Evolutionary conservation across 2,113 vertebrate species (phyloP), one percentile per base, ranked within the genome.

Genomic region (Thryonomys swinderianus): DNA sequence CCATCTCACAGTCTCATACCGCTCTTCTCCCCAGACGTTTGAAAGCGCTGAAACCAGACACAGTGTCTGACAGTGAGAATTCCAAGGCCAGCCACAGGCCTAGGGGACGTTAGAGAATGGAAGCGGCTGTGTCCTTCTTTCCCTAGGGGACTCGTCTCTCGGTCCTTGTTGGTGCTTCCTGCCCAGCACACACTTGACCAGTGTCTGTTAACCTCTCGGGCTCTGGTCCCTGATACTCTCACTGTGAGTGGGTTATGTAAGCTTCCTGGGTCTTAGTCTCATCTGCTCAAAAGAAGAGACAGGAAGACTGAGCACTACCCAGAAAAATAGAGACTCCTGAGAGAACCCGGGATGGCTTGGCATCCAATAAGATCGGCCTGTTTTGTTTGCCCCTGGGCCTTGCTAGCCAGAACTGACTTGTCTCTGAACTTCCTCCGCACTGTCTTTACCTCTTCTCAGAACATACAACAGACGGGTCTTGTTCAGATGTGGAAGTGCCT

Each of bases 61-160:
- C 48, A 64, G 62, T 91, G n/a, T 96, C 84, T 95, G 69, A 81
- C 81, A 53, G 84, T 85, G 95, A 97, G 89, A 94, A 97, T 81
- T 87, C 40, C 40, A 91, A 79, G 94, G 27, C 40, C 85, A 73
- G 91, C 62, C 79, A 74, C 92, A 90, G 59, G 91, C 17, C 17
- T 69, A 17, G 32, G 37, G 59, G 79, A 84, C 25, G 51, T 21
- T 48, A 67, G 71, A 92, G 94, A 82, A 61, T 78, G 40, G 88
- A 79, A 92, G 76, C 67, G 9, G 80, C 67, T 21, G 88, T 48
- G 89, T 89, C 34, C 51, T 88, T 69, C 66, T 74, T 92, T 27
- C 73, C 48, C 30, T 83, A 83, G 88, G 80, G 84, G 71, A 95
- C 48, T 45, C 53, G 3, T 64, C 62, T 69, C 51, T 91, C 32